Percentiles rank a stretch among this genome's conserved stretches.
These are phyloP conservation scores for Drosophila bunnanda DNA, from an alignment of 2,888 invertebrate genomes.

Conservation along the genomic window DNA sequence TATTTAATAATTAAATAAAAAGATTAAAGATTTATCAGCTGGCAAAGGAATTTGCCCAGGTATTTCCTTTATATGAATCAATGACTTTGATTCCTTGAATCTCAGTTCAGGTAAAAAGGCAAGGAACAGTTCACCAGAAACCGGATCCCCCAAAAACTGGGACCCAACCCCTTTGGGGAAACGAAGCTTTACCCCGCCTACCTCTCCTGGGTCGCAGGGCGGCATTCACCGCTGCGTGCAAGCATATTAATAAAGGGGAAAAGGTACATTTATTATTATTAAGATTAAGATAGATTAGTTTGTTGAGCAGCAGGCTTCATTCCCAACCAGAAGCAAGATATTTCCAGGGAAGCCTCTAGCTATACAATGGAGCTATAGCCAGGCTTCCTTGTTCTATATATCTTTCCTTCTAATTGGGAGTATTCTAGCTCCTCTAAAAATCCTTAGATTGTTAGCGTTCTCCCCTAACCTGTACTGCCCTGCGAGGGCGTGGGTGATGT, in stretches of 20 bases:
- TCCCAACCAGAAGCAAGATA: neutral
- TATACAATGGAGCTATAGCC: neutral
- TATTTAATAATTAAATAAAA: neutral
- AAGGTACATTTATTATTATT: conserved; percentile 5
- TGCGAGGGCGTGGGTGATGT: conserved; percentile 89
- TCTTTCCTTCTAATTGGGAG: too few relatives aligned
- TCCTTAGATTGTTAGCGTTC: neutral
- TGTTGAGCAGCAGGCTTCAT: neutral
- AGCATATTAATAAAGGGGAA: conserved; percentile 47
- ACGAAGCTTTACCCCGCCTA: conserved; percentile 40
- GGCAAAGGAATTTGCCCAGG: neutral
- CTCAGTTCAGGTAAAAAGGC: conserved; percentile 5
- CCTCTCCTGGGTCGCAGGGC: conserved; percentile 72
- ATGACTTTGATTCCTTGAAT: conserved; percentile 1
- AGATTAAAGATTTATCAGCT: neutral
- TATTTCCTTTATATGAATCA: neutral
- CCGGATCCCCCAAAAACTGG: conserved; percentile 3
- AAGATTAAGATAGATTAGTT: conserved; percentile 11
- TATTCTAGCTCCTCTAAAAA: neutral
- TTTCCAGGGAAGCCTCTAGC: neutral
- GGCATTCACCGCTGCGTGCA: conserved; percentile 56
- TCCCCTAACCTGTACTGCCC: conserved; percentile 86
- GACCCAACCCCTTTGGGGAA: conserved; percentile 1
- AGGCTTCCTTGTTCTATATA: neutral
- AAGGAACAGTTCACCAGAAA: conserved; percentile 10